phyloP scores from a whole-genome alignment of 1,140 invertebrate genomes.

The Sinonovacula constricta region DNA sequence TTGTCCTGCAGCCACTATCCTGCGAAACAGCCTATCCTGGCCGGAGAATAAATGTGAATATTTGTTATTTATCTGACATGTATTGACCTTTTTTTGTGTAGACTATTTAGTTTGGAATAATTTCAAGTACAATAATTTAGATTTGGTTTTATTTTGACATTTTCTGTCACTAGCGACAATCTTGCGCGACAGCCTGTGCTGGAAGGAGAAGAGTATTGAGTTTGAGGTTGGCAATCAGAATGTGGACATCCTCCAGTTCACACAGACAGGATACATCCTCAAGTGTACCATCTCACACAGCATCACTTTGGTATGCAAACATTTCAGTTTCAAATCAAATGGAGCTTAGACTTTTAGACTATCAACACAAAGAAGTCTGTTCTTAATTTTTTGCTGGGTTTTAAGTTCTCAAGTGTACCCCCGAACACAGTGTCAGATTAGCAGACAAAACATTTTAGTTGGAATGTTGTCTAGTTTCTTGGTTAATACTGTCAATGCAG shows the following conservation, averaged over 20 bases:
- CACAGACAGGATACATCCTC: constrained; percentile 73
- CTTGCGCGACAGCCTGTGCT: constrained; percentile 73
- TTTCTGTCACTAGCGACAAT: constrained; percentile 13
- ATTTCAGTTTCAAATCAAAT: no score
- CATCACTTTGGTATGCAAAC: constrained; percentile 68
- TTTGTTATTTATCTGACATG: not conserved
- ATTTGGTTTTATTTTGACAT: not conserved
- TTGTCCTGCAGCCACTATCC: not conserved
- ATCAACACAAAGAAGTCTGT: no score
- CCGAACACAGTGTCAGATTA: no score
- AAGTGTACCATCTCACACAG: constrained; percentile 72
- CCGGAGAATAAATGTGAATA: not conserved
- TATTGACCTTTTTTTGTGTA: not conserved
- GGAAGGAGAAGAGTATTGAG: constrained; percentile 70
- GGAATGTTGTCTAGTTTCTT: no score
- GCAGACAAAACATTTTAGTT: no score
- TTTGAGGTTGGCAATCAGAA: constrained; percentile 70
- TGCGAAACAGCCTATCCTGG: not conserved
- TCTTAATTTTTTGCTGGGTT: no score
- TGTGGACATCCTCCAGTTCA: constrained; percentile 62
- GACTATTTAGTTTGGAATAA: not conserved
- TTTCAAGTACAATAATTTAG: not conserved
- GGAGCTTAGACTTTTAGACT: no score
- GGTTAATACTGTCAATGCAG: no score
- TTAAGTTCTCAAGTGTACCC: not conserved